A percentile compares a stretch with the other conserved stretches of the same genome.
phyloP scores from a whole-genome alignment of 2,113 vertebrate genomes.

The Paralichthys olivaceus region DNA sequence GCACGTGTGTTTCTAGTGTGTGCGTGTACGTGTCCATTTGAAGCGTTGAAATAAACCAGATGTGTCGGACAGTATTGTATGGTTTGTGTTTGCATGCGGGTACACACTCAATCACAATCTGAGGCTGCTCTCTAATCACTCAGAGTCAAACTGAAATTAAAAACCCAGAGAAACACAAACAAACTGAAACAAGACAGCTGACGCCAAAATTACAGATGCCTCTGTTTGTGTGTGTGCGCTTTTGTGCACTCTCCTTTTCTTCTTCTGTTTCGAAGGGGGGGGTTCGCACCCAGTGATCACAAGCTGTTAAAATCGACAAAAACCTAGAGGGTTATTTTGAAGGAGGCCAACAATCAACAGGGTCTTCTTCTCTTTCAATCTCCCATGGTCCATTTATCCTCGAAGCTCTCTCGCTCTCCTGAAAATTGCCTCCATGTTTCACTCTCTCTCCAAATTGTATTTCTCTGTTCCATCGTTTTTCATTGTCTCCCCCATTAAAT shows the following conservation, averaged over 20 bases:
- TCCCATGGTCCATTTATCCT: slow-evolving; percentile 33
- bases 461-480: slow-evolving; percentile 22
- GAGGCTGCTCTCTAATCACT: slow-evolving; percentile 47
- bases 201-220: slow-evolving; percentile 42
- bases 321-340: slow-evolving; percentile 53
- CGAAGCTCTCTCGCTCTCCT: slow-evolving; percentile 22
- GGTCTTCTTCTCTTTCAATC: slow-evolving; percentile 41
- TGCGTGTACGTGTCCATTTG: background rate
- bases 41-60: slow-evolving; percentile 46
- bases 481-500: slow-evolving; percentile 14
- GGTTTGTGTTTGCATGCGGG: slow-evolving; percentile 38
- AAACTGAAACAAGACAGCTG: slow-evolving; percentile 29
- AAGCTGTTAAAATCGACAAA: slow-evolving; percentile 55
- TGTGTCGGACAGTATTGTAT: slow-evolving; percentile 4
- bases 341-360: slow-evolving; percentile 38
- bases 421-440: slow-evolving; percentile 40
- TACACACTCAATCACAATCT: slow-evolving; percentile 24
- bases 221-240: background rate
- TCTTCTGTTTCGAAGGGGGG: background rate
- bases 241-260: background rate
- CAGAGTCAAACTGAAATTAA: slow-evolving; percentile 43
- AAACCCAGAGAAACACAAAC: slow-evolving; percentile 43
- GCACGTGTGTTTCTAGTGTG: background rate
- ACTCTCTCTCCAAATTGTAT: slow-evolving; percentile 26
- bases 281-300: slow-evolving; percentile 13